phyloP scores from a whole-genome alignment of 92 coral and sea anemone genomes.

The Palythoa grandiflora region DNA sequence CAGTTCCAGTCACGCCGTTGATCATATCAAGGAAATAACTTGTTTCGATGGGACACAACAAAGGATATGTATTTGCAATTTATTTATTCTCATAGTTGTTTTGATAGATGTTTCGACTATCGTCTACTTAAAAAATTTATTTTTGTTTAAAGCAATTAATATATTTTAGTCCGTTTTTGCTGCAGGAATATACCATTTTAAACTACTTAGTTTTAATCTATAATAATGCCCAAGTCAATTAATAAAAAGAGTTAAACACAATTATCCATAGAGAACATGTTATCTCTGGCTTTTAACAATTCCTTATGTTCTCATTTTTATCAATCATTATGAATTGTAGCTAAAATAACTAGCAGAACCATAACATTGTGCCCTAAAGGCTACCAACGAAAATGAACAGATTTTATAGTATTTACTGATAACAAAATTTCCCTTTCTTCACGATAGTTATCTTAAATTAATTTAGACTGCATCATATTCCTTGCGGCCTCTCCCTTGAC shows the following conservation, averaged over 20 bases:
- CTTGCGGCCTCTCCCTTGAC: too few relatives aligned
- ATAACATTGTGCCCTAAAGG: background rate
- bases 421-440: background rate
- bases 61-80: constrained; percentile 2
- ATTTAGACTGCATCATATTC: too few relatives aligned
- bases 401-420: background rate
- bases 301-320: background rate
- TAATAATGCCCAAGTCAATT: too few relatives aligned
- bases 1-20: too few relatives aligned
- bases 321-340: background rate
- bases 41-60: background rate
- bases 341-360: background rate
- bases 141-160: too few relatives aligned
- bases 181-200: too few relatives aligned
- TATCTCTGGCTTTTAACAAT: background rate
- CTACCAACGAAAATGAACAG: background rate
- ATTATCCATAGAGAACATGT: too few relatives aligned
- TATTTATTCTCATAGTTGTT: constrained; percentile 8
- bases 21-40: background rate
- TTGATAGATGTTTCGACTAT: background rate
- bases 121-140: background rate
- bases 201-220: background rate
- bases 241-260: too few relatives aligned
- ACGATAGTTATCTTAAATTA: too few relatives aligned
- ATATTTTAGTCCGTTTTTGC: too few relatives aligned